Conservation (phyloP, 2,797 vertebrate genomes). For the Aphelocoma californica region DNA sequence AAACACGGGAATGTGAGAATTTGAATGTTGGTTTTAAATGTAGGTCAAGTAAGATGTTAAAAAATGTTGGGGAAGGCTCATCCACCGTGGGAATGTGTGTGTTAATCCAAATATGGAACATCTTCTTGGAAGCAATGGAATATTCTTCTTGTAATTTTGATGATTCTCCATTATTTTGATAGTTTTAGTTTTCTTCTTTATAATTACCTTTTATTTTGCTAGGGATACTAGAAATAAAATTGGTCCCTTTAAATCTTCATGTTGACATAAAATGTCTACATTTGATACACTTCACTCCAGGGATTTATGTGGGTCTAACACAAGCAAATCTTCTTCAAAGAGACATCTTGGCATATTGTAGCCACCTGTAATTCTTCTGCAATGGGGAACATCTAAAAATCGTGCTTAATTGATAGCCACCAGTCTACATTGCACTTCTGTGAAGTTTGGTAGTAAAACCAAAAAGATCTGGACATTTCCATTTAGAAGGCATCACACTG, state of each 20-base stretch:
- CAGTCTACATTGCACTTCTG: neutral
- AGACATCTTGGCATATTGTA: neutral
- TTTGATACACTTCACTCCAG: neutral
- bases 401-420: neutral
- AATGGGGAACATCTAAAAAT: neutral
- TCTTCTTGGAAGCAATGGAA: neutral
- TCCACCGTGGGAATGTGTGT: neutral
- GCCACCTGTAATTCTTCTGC: neutral
- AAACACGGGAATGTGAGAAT: slow-evolving; percentile 39
- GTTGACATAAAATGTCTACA: neutral
- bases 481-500: neutral
- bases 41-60: slow-evolving; percentile 55
- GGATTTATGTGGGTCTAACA: neutral
- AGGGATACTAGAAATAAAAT: neutral
- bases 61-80: neutral
- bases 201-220: neutral
- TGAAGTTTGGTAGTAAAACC: neutral
- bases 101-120: neutral
- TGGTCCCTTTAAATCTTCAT: neutral
- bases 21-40: slow-evolving; percentile 37
- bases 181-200: neutral
- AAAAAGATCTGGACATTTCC: neutral
- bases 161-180: neutral
- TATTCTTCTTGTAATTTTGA: neutral
- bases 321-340: neutral